phyloP scores from a whole-genome alignment of 2,113 vertebrate genomes.

The Origma solitaria region DNA sequence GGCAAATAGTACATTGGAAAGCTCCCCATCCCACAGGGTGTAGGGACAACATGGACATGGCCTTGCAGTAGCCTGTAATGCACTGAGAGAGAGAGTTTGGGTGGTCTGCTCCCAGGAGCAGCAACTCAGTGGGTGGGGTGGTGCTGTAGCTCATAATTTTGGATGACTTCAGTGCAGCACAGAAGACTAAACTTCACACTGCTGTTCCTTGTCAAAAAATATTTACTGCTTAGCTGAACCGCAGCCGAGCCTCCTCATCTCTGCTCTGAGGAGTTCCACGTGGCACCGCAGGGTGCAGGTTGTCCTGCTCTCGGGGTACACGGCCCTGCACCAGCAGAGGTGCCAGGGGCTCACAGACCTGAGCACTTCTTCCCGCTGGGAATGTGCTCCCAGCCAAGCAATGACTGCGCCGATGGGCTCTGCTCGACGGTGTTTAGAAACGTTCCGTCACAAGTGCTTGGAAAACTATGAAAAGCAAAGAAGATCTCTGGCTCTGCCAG shows the following conservation, averaged over 20 bases:
- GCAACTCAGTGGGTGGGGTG: neutral
- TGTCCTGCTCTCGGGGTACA: neutral
- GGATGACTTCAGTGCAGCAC: neutral
- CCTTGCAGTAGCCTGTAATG: neutral
- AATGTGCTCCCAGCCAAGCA: neutral
- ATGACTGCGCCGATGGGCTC: neutral
- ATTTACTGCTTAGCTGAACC: slow-evolving; percentile 23
- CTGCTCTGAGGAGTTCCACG: neutral
- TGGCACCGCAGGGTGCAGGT: neutral
- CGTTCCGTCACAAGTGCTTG: neutral
- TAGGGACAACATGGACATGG: neutral
- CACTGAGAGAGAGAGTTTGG: neutral
- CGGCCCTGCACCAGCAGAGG: neutral
- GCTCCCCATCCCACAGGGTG: accelerated
- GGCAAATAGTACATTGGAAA: neutral
- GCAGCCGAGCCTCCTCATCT: neutral
- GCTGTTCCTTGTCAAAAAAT: slow-evolving; percentile 33
- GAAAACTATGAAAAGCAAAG: neutral
- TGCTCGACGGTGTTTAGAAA: neutral
- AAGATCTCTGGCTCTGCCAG: neutral
- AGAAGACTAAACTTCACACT: slow-evolving; percentile 23
- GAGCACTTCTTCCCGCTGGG: accelerated
- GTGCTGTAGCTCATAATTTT: neutral
- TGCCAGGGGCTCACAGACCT: neutral
- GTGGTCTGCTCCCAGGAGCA: slow-evolving; percentile 5